Conservation (phyloP, 2,797 vertebrate species). For the Avahi laniger region DNA sequence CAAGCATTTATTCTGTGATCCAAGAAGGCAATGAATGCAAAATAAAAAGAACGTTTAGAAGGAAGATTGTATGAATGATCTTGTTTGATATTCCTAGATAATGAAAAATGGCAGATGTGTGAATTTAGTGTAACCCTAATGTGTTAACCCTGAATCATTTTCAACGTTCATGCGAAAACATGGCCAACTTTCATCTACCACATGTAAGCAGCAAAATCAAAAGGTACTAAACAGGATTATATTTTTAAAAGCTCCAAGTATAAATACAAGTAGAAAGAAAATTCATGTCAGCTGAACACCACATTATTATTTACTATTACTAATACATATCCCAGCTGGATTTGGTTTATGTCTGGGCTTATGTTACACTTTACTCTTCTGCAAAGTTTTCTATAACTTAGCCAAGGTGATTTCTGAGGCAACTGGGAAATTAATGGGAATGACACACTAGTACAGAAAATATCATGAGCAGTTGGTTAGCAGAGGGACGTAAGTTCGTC, state of each 20-base stretch:
- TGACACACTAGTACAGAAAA: neutral
- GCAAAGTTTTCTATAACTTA: neutral
- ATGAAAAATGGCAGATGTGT: neutral
- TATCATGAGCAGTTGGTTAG: neutral
- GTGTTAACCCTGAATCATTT: neutral
- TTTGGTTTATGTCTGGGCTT: neutral
- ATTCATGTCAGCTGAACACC: neutral
- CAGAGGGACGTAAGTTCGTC: neutral
- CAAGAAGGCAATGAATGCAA: neutral
- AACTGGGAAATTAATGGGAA: neutral
- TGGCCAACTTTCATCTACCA: neutral
- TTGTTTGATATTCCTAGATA: neutral
- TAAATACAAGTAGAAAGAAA: neutral
- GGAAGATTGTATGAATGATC: neutral
- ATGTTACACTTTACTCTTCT: neutral
- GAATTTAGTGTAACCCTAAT: neutral
- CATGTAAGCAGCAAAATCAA: neutral
- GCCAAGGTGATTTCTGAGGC: conserved; percentile 12
- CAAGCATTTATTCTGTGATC: neutral
- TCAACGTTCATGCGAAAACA: neutral
- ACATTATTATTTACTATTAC: neutral
- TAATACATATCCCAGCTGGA: neutral
- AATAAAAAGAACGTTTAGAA: neutral
- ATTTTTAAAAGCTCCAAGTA: neutral
- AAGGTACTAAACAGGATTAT: neutral